Evolutionary conservation across 2,888 invertebrate genomes (phyloP).

Genomic region (Zhengitettix transpicula): DNA sequence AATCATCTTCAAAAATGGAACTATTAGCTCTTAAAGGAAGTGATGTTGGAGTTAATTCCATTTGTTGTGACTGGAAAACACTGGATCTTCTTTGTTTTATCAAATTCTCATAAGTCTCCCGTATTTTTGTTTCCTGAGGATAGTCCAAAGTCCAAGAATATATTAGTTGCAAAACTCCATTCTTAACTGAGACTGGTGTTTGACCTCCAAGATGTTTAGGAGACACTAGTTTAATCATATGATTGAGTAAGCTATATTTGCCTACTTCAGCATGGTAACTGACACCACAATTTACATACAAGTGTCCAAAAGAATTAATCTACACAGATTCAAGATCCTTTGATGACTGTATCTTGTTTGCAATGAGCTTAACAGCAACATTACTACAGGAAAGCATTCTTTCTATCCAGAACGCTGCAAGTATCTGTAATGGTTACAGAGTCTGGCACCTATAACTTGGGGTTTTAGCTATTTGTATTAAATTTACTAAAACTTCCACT

Average conservation of each 20-base stretch:
- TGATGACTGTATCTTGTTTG: no score
- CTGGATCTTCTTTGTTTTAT: conserved; percentile 82
- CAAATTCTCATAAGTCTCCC: conserved; percentile 86
- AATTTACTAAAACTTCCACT: no score
- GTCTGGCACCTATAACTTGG: no score
- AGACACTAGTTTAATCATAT: conserved; percentile 88
- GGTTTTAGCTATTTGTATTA: no score
- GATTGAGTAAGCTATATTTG: conserved; percentile 92
- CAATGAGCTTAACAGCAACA: no score
- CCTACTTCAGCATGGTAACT: conserved; percentile 82
- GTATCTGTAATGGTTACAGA: no score
- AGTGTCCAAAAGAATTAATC: conserved; percentile 55
- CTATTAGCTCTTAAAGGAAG: conserved; percentile 20
- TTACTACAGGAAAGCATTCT: no score
- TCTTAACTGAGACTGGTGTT: conserved; percentile 66
- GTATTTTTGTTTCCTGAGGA: conserved; percentile 69
- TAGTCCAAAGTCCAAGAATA: conserved; percentile 67
- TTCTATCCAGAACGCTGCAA: no score
- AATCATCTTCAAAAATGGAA: conserved; percentile 61
- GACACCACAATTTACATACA: conserved; percentile 74
- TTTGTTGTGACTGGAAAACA: no score
- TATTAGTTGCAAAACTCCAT: conserved; percentile 67
- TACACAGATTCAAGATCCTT: no score
- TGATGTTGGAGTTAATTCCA: no score
- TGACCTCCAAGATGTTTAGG: conserved; percentile 83